Conservation (phyloP, 2,888 invertebrate genomes). For the Caenorhabditis sulstoni region DNA sequence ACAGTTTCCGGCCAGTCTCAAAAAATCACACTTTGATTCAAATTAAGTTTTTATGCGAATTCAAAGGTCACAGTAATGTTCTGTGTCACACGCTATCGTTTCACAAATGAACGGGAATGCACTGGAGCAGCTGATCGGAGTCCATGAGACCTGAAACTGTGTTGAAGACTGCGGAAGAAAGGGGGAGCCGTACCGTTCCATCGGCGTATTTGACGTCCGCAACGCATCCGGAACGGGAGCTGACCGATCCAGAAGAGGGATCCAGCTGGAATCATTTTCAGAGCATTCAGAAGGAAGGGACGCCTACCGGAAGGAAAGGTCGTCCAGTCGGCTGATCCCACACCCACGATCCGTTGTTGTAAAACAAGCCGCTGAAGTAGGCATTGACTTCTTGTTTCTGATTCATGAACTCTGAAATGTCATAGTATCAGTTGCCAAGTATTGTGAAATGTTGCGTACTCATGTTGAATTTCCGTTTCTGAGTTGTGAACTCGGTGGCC, state of each 20-base stretch:
- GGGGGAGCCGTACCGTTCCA: slow-evolving; percentile 6
- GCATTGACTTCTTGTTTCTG: background rate
- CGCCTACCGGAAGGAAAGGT: slow-evolving; percentile 7
- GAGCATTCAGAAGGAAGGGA: background rate
- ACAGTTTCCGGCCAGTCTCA: background rate
- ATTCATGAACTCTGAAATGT: slow-evolving; percentile 20
- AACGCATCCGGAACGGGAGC: slow-evolving; percentile 5
- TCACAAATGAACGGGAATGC: slow-evolving; percentile 19
- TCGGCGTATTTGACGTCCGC: slow-evolving; percentile 21
- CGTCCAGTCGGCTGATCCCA: slow-evolving; percentile 25
- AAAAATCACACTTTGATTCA: background rate
- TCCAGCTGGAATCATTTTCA: slow-evolving; percentile 7
- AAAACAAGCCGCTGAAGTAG: slow-evolving; percentile 13
- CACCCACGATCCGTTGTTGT: slow-evolving; percentile 4
- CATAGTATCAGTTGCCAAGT: no score
- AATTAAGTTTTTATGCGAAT: background rate
- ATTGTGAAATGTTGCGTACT: background rate
- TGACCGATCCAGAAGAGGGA: slow-evolving; percentile 15
- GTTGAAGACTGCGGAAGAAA: no score
- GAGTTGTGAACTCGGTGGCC: slow-evolving; percentile 1
- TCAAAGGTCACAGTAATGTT: slow-evolving; percentile 19
- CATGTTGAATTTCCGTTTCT: slow-evolving; percentile 12
- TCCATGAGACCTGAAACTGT: slow-evolving; percentile 19
- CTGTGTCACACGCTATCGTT: slow-evolving; percentile 20
- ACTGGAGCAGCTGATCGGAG: slow-evolving; percentile 23